Evolutionary conservation across 2,888 invertebrate genomes (phyloP).

Genomic region (Prosapia bicincta): DNA sequence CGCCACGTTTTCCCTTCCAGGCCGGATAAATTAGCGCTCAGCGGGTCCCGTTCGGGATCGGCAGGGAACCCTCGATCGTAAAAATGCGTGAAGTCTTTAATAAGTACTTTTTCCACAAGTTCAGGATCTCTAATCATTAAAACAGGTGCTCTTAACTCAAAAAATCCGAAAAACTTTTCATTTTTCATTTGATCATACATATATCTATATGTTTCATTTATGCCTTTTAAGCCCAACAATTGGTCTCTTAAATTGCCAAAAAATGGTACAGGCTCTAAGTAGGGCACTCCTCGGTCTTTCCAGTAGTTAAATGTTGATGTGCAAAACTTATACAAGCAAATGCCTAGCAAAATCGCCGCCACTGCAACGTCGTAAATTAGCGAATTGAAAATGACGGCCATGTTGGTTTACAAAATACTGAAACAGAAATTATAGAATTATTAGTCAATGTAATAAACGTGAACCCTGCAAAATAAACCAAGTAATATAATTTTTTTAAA

Average conservation of each 20-base stretch:
- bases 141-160: conserved; percentile 7
- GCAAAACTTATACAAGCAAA: not conserved
- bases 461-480: no score
- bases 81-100: not conserved
- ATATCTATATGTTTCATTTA: not conserved
- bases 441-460: no score
- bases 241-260: conserved; percentile 46
- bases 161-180: conserved; percentile 16
- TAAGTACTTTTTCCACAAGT: conserved; percentile 11
- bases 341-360: not conserved
- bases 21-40: conserved; percentile 32
- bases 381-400: not conserved
- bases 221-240: not conserved
- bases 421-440: no score
- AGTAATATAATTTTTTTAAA: no score
- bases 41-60: conserved; percentile 30
- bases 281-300: conserved; percentile 45
- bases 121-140: conserved; percentile 21
- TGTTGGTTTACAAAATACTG: no score
- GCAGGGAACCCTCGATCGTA: conserved; percentile 29
- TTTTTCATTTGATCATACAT: conserved; percentile 18
- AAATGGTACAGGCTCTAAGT: conserved; percentile 44
- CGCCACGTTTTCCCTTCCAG: conserved; percentile 44
- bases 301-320: conserved; percentile 42
- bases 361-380: not conserved